Evolutionary conservation across 1,140 invertebrate species (phyloP), one percentile per base, ranked within the genome.

Genomic region (Hesperophylax magnus): DNA sequence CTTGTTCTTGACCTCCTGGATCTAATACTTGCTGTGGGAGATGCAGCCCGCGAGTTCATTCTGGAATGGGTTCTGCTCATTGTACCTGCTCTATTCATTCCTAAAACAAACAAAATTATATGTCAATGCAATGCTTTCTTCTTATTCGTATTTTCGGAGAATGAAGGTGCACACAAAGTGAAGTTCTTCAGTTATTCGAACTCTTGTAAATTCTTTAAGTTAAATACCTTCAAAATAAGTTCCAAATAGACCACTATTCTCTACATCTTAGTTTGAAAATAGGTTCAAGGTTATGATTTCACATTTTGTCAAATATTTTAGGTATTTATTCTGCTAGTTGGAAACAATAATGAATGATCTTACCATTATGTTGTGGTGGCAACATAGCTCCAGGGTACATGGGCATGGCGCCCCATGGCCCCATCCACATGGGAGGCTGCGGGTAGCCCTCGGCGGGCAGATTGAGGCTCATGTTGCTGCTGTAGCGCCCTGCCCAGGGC

Each of bases 401-500:
- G 18, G 85, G 85, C 17, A 84, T 74, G 53, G 85, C 82, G 47
- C 85, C 82, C 61, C 89, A 87, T 9, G 87, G 88, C 86, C 91
- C 91, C 24, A 88, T 85, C n/a, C 86, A 85, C 61, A 76, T 69
- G 14, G 86, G 86, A 54, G 87, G 87, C 86, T 92, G 92, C 61
- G 84, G 86, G 86, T 87, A 86, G 81, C 82, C 86, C 84, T 86
- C 88, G 24, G 89, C 85, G 7, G 87, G 86, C 82, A 93, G 87
- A 79, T 94, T 94, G 20, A 94, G 87, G 74, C 92, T 94, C 81
- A 94, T 90, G 84, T 93, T 94, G 78, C 93, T 94, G 54, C 92
- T 91, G 83, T 89, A 93, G 85, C 89, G 91, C 83, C 89, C 85
- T 81, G 87, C 86, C 86, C 87, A 85, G 77, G 83, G 67, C 89